Evolutionary conservation across 2,113 vertebrate species (phyloP).

Genomic region (Fregata magnificens): DNA sequence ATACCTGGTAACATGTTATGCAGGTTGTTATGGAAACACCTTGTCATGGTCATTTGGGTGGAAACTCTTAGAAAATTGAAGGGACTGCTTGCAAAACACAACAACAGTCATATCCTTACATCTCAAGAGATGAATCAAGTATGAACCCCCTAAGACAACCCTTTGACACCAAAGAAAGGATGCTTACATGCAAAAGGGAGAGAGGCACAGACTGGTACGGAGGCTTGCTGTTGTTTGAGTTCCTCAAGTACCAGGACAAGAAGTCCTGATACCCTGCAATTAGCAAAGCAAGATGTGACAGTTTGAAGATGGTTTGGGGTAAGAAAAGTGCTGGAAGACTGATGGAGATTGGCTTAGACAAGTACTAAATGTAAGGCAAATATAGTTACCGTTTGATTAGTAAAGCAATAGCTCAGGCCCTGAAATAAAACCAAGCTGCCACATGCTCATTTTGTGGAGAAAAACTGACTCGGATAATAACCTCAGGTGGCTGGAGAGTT

Average conservation of each 20-base stretch:
- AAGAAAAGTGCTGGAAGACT: background rate
- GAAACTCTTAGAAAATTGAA: background rate
- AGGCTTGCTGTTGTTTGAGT: background rate
- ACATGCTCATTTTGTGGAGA: background rate
- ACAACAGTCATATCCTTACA: background rate
- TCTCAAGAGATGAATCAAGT: background rate
- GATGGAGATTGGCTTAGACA: background rate
- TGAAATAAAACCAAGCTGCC: background rate
- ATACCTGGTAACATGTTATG: background rate
- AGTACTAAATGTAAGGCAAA: background rate
- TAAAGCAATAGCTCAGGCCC: background rate
- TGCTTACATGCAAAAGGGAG: background rate
- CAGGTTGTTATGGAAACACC: background rate
- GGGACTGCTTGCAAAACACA: rapidly evolving
- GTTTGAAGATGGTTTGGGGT: background rate
- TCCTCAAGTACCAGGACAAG: background rate
- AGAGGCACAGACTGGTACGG: background rate
- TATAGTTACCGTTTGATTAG: background rate
- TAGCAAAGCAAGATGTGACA: background rate
- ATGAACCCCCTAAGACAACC: background rate
- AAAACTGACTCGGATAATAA: background rate
- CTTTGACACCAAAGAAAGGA: background rate
- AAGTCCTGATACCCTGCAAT: background rate
- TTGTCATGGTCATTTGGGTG: background rate
- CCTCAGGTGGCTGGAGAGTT: background rate